Percentiles rank a stretch among this genome's conserved stretches.
These are phyloP conservation scores for Scrobipalpa atriplicella DNA, from an alignment of 2,888 invertebrate genomes.

Conservation along the genomic window DNA sequence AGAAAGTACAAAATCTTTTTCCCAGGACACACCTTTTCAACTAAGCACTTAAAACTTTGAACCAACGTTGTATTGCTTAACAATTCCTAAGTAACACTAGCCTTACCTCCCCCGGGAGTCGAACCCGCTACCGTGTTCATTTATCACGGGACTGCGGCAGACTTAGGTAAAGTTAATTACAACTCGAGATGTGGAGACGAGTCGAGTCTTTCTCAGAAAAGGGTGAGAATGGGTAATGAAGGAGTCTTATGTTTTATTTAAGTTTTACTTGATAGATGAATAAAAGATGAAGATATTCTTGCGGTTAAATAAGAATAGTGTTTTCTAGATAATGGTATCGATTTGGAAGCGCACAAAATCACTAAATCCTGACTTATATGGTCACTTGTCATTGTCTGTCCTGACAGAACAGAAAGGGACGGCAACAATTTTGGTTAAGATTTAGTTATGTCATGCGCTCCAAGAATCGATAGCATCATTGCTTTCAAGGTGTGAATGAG, in stretches of 20 bases:
- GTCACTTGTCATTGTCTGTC: no score
- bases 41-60: constrained; percentile 25
- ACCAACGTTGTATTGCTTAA: constrained; percentile 28
- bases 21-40: neutral
- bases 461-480: no score
- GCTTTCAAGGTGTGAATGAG: no score
- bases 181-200: constrained; percentile 40
- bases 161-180: constrained; percentile 45
- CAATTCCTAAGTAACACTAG: constrained; percentile 23
- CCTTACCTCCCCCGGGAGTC: constrained; percentile 27
- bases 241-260: neutral
- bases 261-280: neutral
- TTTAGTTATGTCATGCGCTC: no score
- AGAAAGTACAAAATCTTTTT: no score
- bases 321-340: no score
- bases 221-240: constrained; percentile 15
- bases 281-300: no score
- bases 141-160: constrained; percentile 39
- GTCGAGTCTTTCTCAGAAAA: constrained; percentile 30
- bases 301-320: no score
- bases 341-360: no score
- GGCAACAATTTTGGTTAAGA: no score
- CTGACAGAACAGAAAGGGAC: no score
- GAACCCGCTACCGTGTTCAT: constrained; percentile 34
- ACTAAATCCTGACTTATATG: no score